Percentiles rank a stretch among this genome's conserved stretches.
Conservation (phyloP, 2,797 vertebrate genomes). For the Sphaeramia orbicularis region DNA sequence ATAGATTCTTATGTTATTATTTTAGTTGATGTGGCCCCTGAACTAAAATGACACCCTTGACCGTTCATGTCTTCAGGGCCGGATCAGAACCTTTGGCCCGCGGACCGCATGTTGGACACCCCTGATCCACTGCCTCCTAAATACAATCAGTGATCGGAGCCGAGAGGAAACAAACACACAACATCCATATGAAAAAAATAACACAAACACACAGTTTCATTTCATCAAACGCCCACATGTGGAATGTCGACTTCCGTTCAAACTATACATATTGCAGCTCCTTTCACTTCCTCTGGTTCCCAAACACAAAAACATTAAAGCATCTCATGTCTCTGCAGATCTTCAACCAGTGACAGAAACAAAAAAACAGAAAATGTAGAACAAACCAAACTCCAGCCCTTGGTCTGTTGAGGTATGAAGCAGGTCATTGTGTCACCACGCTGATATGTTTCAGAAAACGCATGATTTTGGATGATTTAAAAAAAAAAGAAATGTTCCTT, state of each 20-base stretch:
- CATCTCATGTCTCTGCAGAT: slow-evolving; percentile 16
- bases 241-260: slow-evolving; percentile 72
- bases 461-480: too few relatives aligned
- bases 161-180: not conserved
- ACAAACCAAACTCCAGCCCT: slow-evolving; percentile 49
- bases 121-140: slow-evolving; percentile 30
- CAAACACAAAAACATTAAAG: slow-evolving; percentile 60
- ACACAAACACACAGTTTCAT: not conserved
- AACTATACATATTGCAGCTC: slow-evolving; percentile 66
- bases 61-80: too few relatives aligned
- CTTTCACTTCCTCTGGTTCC: slow-evolving; percentile 31
- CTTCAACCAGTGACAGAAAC: slow-evolving; percentile 17
- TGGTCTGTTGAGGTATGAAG: slow-evolving; percentile 63
- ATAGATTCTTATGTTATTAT: too few relatives aligned
- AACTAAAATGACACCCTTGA: too few relatives aligned
- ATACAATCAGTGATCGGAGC: slow-evolving; percentile 61
- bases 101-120: too few relatives aligned
- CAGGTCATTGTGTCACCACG: slow-evolving; percentile 13
- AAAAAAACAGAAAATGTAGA: slow-evolving; percentile 18
- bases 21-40: too few relatives aligned
- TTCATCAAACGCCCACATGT: slow-evolving; percentile 33
- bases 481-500: too few relatives aligned
- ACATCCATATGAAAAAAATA: slow-evolving; percentile 24
- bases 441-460: too few relatives aligned
- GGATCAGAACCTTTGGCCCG: too few relatives aligned